Conservation (phyloP, 2,113 vertebrate genomes). For the Plecturocebus donacophilus region DNA sequence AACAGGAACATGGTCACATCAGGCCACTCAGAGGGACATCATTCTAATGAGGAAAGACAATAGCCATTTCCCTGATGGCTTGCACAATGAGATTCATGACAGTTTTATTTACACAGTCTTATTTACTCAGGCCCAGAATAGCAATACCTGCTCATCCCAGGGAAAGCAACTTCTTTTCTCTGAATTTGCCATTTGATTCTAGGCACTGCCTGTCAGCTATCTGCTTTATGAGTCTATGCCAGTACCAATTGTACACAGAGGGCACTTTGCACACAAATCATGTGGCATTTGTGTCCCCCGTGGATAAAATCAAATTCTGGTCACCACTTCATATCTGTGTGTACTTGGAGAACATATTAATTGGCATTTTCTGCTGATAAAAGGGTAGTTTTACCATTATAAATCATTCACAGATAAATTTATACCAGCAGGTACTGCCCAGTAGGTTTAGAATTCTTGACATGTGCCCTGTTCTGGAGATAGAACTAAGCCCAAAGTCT, state of each 20-base stretch:
- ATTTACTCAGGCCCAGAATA: conserved; percentile 9
- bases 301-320: neutral
- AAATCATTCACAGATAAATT: neutral
- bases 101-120: neutral
- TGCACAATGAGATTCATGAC: neutral
- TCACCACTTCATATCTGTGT: neutral
- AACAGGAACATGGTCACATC: neutral
- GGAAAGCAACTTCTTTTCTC: neutral
- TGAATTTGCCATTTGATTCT: neutral
- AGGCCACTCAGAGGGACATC: neutral
- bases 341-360: neutral
- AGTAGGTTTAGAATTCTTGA: neutral
- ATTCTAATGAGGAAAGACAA: neutral
- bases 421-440: neutral
- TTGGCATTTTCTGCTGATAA: neutral
- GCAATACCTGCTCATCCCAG: neutral
- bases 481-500: neutral
- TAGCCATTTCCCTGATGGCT: neutral
- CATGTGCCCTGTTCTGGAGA: neutral
- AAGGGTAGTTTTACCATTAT: neutral
- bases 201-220: neutral
- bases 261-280: neutral
- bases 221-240: neutral
- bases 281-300: neutral
- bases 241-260: neutral